Conservation (phyloP, 92 coral and sea anemone species). For the Pocillopora grandis region DNA sequence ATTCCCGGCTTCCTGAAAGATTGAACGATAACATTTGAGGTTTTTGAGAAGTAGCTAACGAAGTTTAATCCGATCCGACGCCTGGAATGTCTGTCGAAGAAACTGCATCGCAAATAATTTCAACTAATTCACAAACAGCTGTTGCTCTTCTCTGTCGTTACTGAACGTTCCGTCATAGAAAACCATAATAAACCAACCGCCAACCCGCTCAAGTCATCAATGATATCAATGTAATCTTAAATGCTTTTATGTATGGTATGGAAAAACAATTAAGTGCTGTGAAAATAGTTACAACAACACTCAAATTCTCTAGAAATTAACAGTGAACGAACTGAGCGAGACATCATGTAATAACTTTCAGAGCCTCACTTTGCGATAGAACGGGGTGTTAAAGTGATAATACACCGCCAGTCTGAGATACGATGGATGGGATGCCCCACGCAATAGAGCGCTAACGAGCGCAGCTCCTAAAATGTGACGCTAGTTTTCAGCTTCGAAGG, state of each 20-base stretch:
- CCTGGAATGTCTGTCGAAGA: too few relatives aligned
- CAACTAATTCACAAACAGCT: too few relatives aligned
- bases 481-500: slow-evolving; percentile 16
- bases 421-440: background rate
- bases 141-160: too few relatives aligned
- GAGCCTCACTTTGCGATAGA: slow-evolving; percentile 8
- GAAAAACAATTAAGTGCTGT: slow-evolving; percentile 16
- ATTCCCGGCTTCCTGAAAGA: background rate
- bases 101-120: too few relatives aligned
- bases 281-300: slow-evolving; percentile 11
- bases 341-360: slow-evolving; percentile 28
- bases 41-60: background rate
- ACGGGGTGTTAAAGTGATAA: slow-evolving; percentile 33
- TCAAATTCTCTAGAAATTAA: background rate
- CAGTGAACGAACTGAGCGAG: background rate
- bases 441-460: background rate
- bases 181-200: background rate
- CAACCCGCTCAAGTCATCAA: background rate
- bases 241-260: slow-evolving; percentile 6
- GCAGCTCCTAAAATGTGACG: background rate
- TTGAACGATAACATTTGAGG: background rate
- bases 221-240: slow-evolving; percentile 15
- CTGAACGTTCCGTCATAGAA: background rate
- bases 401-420: background rate
- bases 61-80: background rate